These are phyloP conservation scores for Lamellibrachia columna DNA, from an alignment of 2,888 invertebrate genomes.

Conservation along the genomic window DNA sequence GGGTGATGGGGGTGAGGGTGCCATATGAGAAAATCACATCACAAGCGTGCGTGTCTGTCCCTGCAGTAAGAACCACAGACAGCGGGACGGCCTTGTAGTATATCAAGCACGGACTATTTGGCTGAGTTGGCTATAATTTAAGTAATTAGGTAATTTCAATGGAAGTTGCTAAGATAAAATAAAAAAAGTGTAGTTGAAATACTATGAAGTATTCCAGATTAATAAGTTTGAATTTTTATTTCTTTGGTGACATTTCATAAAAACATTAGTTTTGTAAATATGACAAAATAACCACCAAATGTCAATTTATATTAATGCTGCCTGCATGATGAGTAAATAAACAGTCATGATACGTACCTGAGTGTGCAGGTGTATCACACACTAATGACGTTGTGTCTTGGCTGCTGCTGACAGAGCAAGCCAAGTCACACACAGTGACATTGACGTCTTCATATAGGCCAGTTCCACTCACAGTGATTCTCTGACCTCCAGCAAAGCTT, in stretches of 20 bases:
- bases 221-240: no score
- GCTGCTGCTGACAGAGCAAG: slow-evolving; percentile 14
- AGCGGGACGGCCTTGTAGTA: background rate
- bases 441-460: slow-evolving; percentile 32
- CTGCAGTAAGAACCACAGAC: background rate
- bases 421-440: slow-evolving; percentile 37
- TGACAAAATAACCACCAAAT: background rate
- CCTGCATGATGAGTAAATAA: background rate
- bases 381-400: background rate
- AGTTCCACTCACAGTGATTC: slow-evolving; percentile 34
- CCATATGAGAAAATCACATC: background rate
- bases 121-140: background rate
- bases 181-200: no score
- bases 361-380: background rate
- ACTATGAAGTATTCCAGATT: no score
- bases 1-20: background rate
- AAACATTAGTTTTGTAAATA: background rate
- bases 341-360: background rate
- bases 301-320: background rate
- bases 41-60: background rate
- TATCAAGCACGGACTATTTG: background rate
- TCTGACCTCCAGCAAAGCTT: slow-evolving; percentile 42
- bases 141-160: background rate
- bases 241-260: background rate
- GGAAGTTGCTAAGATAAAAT: no score